Evolutionary conservation across 1,140 invertebrate genomes (phyloP).

Genomic region (Halyomorpha halys): DNA sequence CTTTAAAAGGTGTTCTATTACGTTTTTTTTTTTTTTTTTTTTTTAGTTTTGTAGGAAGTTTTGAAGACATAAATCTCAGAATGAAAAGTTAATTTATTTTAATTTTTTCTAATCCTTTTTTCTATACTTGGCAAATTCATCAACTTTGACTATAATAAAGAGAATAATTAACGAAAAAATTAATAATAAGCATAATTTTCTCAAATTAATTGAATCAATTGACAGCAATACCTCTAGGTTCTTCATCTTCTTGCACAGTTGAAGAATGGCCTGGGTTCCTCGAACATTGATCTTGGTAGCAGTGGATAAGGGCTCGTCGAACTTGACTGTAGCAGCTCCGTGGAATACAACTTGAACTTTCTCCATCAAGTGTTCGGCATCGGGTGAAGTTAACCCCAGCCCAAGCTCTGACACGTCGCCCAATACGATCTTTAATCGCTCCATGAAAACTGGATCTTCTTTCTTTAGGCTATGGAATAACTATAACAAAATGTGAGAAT

Average conservation of each 20-base stretch:
- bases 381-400: conserved; percentile 41
- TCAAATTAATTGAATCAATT: too few relatives aligned
- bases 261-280: conserved; percentile 59
- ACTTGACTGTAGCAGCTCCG: conserved; percentile 72
- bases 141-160: too few relatives aligned
- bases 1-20: too few relatives aligned
- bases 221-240: conserved; percentile 54
- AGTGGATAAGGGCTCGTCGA: conserved; percentile 61
- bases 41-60: too few relatives aligned
- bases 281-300: conserved; percentile 64
- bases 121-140: too few relatives aligned
- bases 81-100: too few relatives aligned
- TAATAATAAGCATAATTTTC: too few relatives aligned
- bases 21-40: too few relatives aligned
- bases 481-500: too few relatives aligned
- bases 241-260: conserved; percentile 64
- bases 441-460: neutral
- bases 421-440: conserved; percentile 19
- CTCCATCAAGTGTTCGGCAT: conserved; percentile 35
- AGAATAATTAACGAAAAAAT: too few relatives aligned
- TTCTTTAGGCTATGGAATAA: neutral
- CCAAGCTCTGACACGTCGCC: conserved; percentile 44
- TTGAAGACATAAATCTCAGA: too few relatives aligned
- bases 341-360: conserved; percentile 30
- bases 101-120: too few relatives aligned